Evolutionary conservation across 2,113 vertebrate genomes (phyloP).

Genomic region (Dryoscopus gambensis): DNA sequence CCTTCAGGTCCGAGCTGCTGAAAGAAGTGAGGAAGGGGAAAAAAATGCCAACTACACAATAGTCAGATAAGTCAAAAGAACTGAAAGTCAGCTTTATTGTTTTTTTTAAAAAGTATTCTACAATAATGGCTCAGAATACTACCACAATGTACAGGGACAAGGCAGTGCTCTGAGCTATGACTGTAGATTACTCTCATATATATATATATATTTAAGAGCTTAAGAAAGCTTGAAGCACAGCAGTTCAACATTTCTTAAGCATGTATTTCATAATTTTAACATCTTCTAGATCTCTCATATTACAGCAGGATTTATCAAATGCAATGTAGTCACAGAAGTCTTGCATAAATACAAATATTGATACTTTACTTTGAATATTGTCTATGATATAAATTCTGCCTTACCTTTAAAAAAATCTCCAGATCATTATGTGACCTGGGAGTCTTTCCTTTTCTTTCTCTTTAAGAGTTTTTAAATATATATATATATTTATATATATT

Average conservation of each 20-base stretch:
- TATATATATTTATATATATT: slow-evolving; percentile 40
- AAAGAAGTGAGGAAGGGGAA: neutral
- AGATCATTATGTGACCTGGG: neutral
- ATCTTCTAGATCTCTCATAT: neutral
- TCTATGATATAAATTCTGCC: slow-evolving; percentile 20
- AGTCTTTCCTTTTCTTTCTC: slow-evolving; percentile 40
- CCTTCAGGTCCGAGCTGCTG: neutral
- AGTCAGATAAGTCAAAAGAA: neutral
- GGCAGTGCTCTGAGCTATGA: slow-evolving; percentile 62
- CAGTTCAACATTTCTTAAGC: slow-evolving; percentile 1
- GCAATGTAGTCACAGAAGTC: neutral
- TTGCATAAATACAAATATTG: slow-evolving; percentile 41
- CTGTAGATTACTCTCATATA: slow-evolving; percentile 40
- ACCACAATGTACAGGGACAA: neutral
- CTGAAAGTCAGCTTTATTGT: slow-evolving; percentile 10
- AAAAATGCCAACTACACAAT: neutral
- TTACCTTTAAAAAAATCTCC: slow-evolving; percentile 46
- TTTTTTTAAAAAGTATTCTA: slow-evolving; percentile 23
- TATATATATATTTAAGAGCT: neutral
- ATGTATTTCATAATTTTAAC: neutral
- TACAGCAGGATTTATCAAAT: slow-evolving; percentile 36
- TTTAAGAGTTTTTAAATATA: slow-evolving; percentile 54
- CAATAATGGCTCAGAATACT: slow-evolving; percentile 62
- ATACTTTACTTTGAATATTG: slow-evolving; percentile 22
- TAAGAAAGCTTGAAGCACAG: neutral